These are phyloP conservation scores for Brachionus angularis DNA, from an alignment of 1,140 invertebrate genomes.

Conservation along the genomic window DNA sequence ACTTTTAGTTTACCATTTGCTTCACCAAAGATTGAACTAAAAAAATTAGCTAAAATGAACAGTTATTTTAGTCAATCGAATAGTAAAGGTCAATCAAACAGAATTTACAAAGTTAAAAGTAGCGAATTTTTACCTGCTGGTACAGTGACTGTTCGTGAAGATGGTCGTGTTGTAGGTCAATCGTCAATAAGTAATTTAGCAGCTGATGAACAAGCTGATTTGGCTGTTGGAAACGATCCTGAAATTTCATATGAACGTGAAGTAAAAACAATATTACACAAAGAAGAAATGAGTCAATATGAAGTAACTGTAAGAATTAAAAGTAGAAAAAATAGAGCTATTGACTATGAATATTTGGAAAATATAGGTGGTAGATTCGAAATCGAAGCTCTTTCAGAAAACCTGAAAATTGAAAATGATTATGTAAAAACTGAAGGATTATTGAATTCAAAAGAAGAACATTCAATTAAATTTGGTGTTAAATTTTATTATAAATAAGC, in stretches of 20 bases:
- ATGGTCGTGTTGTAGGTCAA: slow-evolving; percentile 34
- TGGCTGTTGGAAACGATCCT: slow-evolving; percentile 7
- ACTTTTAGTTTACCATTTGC: slow-evolving; percentile 27
- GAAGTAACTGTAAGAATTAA: not conserved
- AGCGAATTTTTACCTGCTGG: slow-evolving; percentile 24
- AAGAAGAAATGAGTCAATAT: slow-evolving; percentile 18
- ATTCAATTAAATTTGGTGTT: slow-evolving; percentile 11
- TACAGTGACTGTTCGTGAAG: slow-evolving; percentile 26
- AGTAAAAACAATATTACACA: slow-evolving; percentile 22
- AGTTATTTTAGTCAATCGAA: slow-evolving; percentile 5
- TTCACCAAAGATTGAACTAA: slow-evolving; percentile 6
- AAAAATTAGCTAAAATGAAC: not conserved
- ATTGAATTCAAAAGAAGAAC: not conserved
- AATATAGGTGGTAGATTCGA: slow-evolving; percentile 21
- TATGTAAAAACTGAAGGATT: slow-evolving; percentile 1
- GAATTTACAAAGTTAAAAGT: slow-evolving; percentile 7
- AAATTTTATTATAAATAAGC: slow-evolving; percentile 23
- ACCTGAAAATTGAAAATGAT: slow-evolving; percentile 12
- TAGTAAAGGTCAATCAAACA: slow-evolving; percentile 36
- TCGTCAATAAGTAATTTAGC: not conserved
- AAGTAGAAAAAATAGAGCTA: not conserved
- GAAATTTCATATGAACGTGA: slow-evolving; percentile 9
- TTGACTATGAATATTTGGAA: slow-evolving; percentile 11
- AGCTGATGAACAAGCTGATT: slow-evolving; percentile 5
- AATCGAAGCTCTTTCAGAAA: not conserved